phyloP scores from a whole-genome alignment of 2,113 vertebrate species.

The Romanogobio albipinnatus region DNA sequence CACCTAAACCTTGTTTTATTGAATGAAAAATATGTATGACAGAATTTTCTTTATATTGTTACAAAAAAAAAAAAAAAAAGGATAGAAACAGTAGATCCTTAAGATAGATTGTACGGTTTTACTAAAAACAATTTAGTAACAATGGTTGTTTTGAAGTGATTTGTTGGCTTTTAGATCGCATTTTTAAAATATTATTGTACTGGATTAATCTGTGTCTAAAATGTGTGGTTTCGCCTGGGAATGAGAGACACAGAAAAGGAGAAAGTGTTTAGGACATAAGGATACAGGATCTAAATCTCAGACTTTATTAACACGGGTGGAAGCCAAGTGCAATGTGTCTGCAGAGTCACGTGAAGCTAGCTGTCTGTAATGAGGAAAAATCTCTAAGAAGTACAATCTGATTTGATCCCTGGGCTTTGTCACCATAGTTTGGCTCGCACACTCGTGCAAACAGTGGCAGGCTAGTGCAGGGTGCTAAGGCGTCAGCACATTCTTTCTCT shows the following conservation, averaged over 20 bases:
- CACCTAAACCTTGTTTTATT: neutral
- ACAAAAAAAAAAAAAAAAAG: too few species aligned
- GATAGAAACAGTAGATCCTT: neutral
- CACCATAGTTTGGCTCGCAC: slow-evolving; percentile 26
- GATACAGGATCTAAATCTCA: slow-evolving; percentile 55
- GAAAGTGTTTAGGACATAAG: slow-evolving; percentile 22
- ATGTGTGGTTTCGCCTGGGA: neutral
- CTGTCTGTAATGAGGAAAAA: slow-evolving; percentile 67
- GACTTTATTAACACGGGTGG: slow-evolving; percentile 56
- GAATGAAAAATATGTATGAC: neutral
- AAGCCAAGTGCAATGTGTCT: slow-evolving; percentile 68
- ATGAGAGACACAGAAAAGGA: slow-evolving; percentile 15
- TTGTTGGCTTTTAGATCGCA: neutral
- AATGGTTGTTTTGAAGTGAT: neutral
- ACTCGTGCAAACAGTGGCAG: slow-evolving; percentile 33
- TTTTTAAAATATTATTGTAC: neutral
- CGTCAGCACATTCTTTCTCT: slow-evolving; percentile 36
- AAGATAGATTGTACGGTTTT: neutral
- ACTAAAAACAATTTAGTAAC: neutral
- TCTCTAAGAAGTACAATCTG: slow-evolving; percentile 69
- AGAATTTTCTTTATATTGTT: too few species aligned
- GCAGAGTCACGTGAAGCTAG: slow-evolving; percentile 62
- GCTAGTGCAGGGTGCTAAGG: slow-evolving; percentile 14
- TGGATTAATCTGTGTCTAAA: neutral
- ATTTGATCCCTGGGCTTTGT: slow-evolving; percentile 53